Base-by-base conservation (phyloP, 2,797 vertebrate species). In the Crenuchus spilurus region DNA sequence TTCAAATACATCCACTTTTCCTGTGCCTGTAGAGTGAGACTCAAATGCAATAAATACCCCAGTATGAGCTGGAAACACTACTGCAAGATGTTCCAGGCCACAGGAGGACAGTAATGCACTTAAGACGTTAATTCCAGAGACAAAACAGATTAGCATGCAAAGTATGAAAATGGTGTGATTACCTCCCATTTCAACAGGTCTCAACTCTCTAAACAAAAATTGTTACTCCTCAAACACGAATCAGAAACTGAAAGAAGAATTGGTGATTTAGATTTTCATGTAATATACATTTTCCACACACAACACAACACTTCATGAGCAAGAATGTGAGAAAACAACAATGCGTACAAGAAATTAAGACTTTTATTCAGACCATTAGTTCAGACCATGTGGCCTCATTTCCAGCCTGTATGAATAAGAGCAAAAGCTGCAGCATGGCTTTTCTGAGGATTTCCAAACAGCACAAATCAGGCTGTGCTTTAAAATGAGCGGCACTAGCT, bases 141-240 rank as follows among this genome's bases (percentile, higher is more conserved):
- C 20, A 31, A 13, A 30, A 41, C 39, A 58, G 26, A 44, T 51
- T 41, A 26, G 66, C 80, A 77, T 82, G 76, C 70, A 76, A 74
- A 54, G 41, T 67, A 77, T 66, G 13, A 82, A 72, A 77, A 52
- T 52, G 8, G 33, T 70, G 60, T 58, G 68, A 58, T 82, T 82
- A 82, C 80, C 80, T 82, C 71, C 77, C 80, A 82, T 82, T 77
- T 77, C 77, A 75, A 72, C 51, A 30, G 75, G 75, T 63, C 44
- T 80, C 75, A 82, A 75, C 64, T 61, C 57, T 65, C 77, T 75
- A 76, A 80, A 75, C 24, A 79, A 58, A 74, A 75, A 68, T 14
- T 31, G 62, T 52, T 71, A 81, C 72, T 77, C 72, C 61, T 33
- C 49, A 72, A 77, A 70, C 44, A 70, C 62, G 35, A 48, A 68